These are phyloP conservation scores for Aulostomus chinensis DNA, from an alignment of 2,797 vertebrate genomes.

Conservation along the genomic window DNA sequence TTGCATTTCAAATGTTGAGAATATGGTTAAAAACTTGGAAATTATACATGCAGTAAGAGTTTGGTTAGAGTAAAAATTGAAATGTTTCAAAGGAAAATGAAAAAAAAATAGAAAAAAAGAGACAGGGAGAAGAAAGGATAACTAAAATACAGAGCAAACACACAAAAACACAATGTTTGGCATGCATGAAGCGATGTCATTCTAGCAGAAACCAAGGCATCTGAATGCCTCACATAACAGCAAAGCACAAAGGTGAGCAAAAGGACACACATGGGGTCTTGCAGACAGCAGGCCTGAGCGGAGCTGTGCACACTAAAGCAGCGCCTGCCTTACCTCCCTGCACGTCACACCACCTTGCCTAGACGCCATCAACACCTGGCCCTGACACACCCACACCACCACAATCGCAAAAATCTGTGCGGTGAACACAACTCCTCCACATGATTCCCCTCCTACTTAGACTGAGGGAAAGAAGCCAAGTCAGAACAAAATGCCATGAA, in stretches of 20 bases:
- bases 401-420: slow-evolving; percentile 70
- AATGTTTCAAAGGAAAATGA: slow-evolving; percentile 55
- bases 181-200: slow-evolving; percentile 83
- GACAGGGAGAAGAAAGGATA: slow-evolving; percentile 56
- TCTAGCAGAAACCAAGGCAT: slow-evolving; percentile 68
- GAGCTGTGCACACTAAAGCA: slow-evolving; percentile 82
- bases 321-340: slow-evolving; percentile 81
- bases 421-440: slow-evolving; percentile 71
- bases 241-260: slow-evolving; percentile 80
- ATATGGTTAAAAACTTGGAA: slow-evolving; percentile 70
- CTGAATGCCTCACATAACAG: slow-evolving; percentile 73
- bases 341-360: slow-evolving; percentile 72
- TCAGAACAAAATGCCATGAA: slow-evolving; percentile 79
- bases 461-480: slow-evolving; percentile 80
- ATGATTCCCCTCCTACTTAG: slow-evolving; percentile 70
- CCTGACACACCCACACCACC: slow-evolving; percentile 73
- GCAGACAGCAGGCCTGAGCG: slow-evolving; percentile 79
- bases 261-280: slow-evolving; percentile 79
- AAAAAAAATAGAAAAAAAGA: slow-evolving; percentile 44
- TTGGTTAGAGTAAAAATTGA: slow-evolving; percentile 51
- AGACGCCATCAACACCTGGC: slow-evolving; percentile 76
- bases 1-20: slow-evolving; percentile 77
- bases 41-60: slow-evolving; percentile 72
- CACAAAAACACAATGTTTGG: slow-evolving; percentile 70
- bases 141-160: slow-evolving; percentile 62